These are phyloP conservation scores for Pardosa pseudoannulata DNA, from an alignment of 2,888 invertebrate species.

Conservation along the genomic window DNA sequence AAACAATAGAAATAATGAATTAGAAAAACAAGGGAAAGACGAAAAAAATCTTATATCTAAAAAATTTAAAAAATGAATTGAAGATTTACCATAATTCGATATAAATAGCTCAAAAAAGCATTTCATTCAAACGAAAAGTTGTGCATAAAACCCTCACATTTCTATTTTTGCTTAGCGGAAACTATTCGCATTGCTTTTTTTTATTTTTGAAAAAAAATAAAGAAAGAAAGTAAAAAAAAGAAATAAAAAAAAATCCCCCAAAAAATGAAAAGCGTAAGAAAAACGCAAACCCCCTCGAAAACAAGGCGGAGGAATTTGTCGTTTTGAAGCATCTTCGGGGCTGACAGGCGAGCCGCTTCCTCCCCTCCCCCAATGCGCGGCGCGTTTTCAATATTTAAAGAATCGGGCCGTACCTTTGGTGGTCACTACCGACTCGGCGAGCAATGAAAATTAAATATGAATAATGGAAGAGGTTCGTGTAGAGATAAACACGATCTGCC, in stretches of 20 bases:
- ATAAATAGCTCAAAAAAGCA: slow-evolving; percentile 1
- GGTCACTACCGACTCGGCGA: slow-evolving; percentile 57
- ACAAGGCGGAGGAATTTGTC: slow-evolving; percentile 43
- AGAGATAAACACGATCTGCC: slow-evolving; percentile 69
- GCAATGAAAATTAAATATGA: slow-evolving; percentile 73
- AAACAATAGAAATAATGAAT: too few relatives aligned
- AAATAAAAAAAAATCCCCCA: not conserved
- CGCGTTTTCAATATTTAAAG: slow-evolving; percentile 71
- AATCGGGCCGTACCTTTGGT: slow-evolving; percentile 62
- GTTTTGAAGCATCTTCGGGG: slow-evolving; percentile 43
- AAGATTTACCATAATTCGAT: not conserved
- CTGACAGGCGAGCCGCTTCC: slow-evolving; percentile 28
- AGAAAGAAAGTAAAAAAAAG: too few relatives aligned
- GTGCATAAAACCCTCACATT: not conserved
- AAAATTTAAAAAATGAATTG: too few relatives aligned
- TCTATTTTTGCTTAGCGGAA: not conserved
- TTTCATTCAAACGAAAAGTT: not conserved
- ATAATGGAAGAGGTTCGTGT: slow-evolving; percentile 68
- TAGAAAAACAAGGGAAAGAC: too few relatives aligned
- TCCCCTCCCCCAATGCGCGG: slow-evolving; percentile 7
- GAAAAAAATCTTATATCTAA: too few relatives aligned
- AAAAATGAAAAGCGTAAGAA: not conserved
- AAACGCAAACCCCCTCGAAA: slow-evolving; percentile 1
- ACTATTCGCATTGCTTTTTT: not conserved
- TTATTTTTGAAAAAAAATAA: too few relatives aligned